Base-by-base conservation (phyloP, 2,113 vertebrate genomes). In the Lucifuga dentata region DNA sequence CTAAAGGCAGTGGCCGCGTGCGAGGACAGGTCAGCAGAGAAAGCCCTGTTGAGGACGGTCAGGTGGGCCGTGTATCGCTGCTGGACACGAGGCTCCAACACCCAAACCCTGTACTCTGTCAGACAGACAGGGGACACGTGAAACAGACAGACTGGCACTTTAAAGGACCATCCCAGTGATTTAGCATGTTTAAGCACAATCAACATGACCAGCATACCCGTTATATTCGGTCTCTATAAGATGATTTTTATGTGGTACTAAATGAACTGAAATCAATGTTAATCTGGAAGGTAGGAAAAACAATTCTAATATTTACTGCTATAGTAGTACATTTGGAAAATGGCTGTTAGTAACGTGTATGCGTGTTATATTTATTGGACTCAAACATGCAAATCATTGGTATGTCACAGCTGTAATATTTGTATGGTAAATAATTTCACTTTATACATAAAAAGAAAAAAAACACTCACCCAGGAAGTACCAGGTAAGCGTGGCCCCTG, bases 101-200 rank as follows among this genome's bases (percentile, higher is more conserved):
- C 52, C 91, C 91, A 92, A 32, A 93, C 77, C 35, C 62, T 75
- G 71, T 92, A 89, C 6, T 92, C 93, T 93, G 82, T 61, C 8
- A 51, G 8, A 74, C 13, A 63, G 24, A 5, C 32, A 58, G n/a
- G 36, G n/a, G n/a, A n/a, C n/a, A n/a, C n/a, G n/a, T n/a, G n/a
- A n/a, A n/a, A n/a, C n/a, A n/a, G n/a, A n/a, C n/a, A n/a, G n/a
- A n/a, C n/a, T n/a, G n/a, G n/a, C n/a, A n/a, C n/a, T n/a, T n/a
- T n/a, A n/a, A n/a, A n/a, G n/a, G n/a, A n/a, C n/a, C n/a, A n/a
- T n/a, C n/a, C n/a, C n/a, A n/a, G n/a, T n/a, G n/a, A n/a, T n/a
- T n/a, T n/a, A n/a, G n/a, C n/a, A n/a, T n/a, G n/a, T n/a, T n/a
- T n/a, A n/a, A n/a, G n/a, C n/a, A n/a, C n/a, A n/a, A n/a, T n/a